Evolutionary conservation across 64 coral and sea anemone species (phyloP).

Genomic region (Catalaphyllia jardinei): DNA sequence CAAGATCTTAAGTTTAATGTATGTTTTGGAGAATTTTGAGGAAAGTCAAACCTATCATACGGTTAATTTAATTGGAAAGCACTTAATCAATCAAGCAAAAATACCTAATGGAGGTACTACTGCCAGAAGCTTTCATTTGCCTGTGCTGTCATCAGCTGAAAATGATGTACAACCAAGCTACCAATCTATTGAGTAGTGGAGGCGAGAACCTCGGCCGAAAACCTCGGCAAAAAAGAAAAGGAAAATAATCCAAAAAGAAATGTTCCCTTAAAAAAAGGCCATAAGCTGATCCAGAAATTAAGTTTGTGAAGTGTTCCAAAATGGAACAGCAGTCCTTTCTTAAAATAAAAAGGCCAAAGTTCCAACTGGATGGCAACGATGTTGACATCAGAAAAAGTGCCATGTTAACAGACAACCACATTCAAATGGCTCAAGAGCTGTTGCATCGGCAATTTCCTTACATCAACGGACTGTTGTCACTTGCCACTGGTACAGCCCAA

Average conservation of each 20-base stretch:
- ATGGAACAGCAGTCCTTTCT: background rate
- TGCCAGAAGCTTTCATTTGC: background rate
- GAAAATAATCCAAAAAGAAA: background rate
- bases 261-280: background rate
- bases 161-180: background rate
- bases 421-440: constrained; percentile 5
- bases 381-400: background rate
- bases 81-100: background rate
- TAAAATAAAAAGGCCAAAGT: background rate
- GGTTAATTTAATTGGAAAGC: background rate
- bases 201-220: background rate
- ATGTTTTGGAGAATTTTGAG: background rate
- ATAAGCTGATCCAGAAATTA: background rate
- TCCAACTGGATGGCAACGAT: background rate
- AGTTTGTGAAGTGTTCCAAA: background rate
- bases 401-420: constrained; percentile 11
- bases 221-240: background rate
- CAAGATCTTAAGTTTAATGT: background rate
- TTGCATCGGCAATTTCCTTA: background rate
- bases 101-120: background rate
- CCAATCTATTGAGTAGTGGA: background rate
- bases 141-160: background rate
- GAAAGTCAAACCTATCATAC: background rate
- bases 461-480: background rate
- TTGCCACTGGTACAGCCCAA: background rate